Conservation (phyloP, 2,888 invertebrate genomes). For the Tetramorium bicarinatum region DNA sequence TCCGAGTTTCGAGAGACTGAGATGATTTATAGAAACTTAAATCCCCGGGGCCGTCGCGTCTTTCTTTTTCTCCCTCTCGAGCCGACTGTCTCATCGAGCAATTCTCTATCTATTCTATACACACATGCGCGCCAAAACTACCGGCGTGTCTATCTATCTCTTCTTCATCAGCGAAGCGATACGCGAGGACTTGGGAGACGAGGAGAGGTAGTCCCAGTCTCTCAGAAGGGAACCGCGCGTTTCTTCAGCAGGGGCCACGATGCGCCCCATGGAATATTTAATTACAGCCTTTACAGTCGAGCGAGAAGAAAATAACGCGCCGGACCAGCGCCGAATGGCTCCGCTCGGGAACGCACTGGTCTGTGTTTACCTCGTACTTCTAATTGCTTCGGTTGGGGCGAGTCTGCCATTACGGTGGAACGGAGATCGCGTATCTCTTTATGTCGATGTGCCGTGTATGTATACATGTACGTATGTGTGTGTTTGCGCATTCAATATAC, state of each 20-base stretch:
- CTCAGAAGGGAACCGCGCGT: conserved; percentile 55
- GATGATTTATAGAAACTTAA: conserved; percentile 86
- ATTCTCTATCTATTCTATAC: conserved; percentile 60
- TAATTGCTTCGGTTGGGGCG: conserved; percentile 82
- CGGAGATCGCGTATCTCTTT: conserved; percentile 75
- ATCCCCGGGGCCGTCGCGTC: conserved; percentile 75
- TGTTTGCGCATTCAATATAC: conserved; percentile 31
- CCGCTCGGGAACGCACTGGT: conserved; percentile 75
- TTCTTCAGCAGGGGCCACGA: conserved; percentile 60
- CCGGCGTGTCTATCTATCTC: conserved; percentile 73
- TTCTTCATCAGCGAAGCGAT: conserved; percentile 69
- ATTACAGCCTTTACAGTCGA: conserved; percentile 81
- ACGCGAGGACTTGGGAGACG: conserved; percentile 44
- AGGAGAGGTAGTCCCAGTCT: conserved; percentile 22
- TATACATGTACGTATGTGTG: conserved; percentile 32
- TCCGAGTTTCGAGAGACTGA: conserved; percentile 81
- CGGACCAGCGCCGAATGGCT: conserved; percentile 68
- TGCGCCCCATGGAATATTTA: conserved; percentile 81
- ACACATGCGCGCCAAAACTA: conserved; percentile 65
- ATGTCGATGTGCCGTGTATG: conserved; percentile 52
- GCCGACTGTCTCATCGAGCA: conserved; percentile 60
- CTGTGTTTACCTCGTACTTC: conserved; percentile 86
- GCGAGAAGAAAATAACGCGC: conserved; percentile 83
- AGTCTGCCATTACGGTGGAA: conserved; percentile 78
- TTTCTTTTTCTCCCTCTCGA: conserved; percentile 22